Conservation (phyloP, 2,113 vertebrate genomes). For the Diglossa brunneiventris region DNA sequence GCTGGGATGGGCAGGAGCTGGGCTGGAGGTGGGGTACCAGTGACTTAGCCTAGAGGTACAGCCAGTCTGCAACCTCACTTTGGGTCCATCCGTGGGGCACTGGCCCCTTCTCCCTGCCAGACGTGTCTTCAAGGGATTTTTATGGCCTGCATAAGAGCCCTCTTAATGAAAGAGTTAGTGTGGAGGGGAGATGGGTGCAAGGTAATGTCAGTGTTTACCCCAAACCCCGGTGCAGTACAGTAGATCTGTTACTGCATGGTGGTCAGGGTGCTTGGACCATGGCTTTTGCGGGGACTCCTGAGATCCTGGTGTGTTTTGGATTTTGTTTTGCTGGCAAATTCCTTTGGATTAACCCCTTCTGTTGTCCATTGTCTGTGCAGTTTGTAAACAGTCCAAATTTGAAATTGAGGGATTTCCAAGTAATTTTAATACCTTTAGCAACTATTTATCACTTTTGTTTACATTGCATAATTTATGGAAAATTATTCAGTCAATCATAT, state of each 20-base stretch:
- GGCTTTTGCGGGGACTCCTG: background rate
- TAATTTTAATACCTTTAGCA: background rate
- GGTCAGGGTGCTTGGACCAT: background rate
- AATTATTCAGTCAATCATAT: background rate
- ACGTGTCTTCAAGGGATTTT: background rate
- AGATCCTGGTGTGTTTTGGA: background rate
- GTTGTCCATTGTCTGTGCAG: background rate
- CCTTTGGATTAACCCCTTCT: background rate
- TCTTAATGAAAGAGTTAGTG: background rate
- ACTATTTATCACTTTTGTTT: background rate
- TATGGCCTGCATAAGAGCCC: background rate
- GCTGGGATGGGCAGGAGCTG: background rate
- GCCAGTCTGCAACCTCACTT: rapidly evolving
- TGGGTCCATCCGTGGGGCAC: rapidly evolving
- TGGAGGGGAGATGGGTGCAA: background rate
- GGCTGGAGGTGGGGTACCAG: background rate
- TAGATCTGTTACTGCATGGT: background rate
- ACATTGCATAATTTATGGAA: background rate
- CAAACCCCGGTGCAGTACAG: rapidly evolving
- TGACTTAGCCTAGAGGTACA: background rate
- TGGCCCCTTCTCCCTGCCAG: rapidly evolving
- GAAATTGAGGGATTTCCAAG: background rate
- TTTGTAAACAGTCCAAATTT: background rate
- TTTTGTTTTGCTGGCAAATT: background rate
- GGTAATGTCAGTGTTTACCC: background rate